Base-by-base conservation (phyloP, 1,140 invertebrate species). In the Leptoteleia sp. region DNA sequence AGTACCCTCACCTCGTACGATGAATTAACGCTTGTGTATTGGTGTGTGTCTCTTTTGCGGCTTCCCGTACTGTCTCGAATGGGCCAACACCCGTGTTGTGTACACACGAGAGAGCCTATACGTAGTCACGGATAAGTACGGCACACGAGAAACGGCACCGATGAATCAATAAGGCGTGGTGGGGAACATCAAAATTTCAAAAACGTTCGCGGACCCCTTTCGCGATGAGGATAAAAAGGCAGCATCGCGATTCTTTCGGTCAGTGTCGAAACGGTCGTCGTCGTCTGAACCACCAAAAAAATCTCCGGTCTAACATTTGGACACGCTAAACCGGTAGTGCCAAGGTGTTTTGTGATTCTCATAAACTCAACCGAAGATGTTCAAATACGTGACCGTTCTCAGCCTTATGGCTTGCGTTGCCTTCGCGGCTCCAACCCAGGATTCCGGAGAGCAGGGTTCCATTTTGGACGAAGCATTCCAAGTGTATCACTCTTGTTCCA, bases 101-200 rank as follows among this genome's bases (percentile, higher is more conserved):
- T 75, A 77, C 77, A 78, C 71, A 76, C 38, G 71, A 72, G 65
- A 64, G 54, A 52, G 64, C 73, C 71, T 77, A 77, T 75, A 81
- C 67, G 65, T 79, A 65, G 72, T 78, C 35, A 71, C 47, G 57
- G 71, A 76, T 76, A 72, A 72, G 75, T 75, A 81, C 72, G 76
- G 50, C 78, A 78, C 65, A 81, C 76, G 62, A 76, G 64, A 68
- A 78, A 78, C 75, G 77, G 80, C 80, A 82, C 78, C 76, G 76
- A 83, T 79, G 86, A 86, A 84, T 84, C 85, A 87, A 84, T 86
- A 84, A 68, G 70, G 71, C 90, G 57, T 92, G 93, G 82, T 94
- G 94, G 93, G 94, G 93, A 86, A 93, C 94, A 89, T 91, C 91
- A 83, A 91, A 90, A 90, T 90, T 90, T 89, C 88, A 89, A 90